phyloP scores from a whole-genome alignment of 2,113 vertebrate genomes.

The Arizona elegans region DNA sequence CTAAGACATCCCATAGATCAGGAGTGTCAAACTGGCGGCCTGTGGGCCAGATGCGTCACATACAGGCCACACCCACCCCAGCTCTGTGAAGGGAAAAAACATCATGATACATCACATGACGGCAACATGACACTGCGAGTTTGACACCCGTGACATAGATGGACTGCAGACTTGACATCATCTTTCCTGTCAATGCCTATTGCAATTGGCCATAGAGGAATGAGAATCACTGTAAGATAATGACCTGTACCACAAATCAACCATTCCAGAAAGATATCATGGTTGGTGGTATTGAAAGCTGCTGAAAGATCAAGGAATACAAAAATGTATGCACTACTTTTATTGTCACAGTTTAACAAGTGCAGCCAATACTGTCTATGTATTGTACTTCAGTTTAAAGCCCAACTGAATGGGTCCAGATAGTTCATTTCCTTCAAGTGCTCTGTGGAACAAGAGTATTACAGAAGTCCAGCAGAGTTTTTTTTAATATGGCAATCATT shows the following conservation, averaged over 20 bases:
- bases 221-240: not conserved
- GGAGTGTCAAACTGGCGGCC: no score
- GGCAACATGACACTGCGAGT: accelerated
- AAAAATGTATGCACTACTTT: not conserved
- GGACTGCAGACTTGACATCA: not conserved
- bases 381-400: not conserved
- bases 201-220: not conserved
- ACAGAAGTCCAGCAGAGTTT: not conserved
- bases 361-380: not conserved
- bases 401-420: not conserved
- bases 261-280: not conserved
- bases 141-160: not conserved
- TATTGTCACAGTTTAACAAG: not conserved
- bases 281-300: not conserved
- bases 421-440: not conserved
- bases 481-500: not conserved
- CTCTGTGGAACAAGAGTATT: not conserved
- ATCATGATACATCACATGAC: no score
- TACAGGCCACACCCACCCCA: no score
- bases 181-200: not conserved
- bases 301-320: not conserved
- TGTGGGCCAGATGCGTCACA: no score
- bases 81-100: no score
- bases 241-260: not conserved
- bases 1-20: not conserved